These are phyloP conservation scores for Chrysomela aeneicollis DNA, from an alignment of 2,888 invertebrate species.

Conservation along the genomic window DNA sequence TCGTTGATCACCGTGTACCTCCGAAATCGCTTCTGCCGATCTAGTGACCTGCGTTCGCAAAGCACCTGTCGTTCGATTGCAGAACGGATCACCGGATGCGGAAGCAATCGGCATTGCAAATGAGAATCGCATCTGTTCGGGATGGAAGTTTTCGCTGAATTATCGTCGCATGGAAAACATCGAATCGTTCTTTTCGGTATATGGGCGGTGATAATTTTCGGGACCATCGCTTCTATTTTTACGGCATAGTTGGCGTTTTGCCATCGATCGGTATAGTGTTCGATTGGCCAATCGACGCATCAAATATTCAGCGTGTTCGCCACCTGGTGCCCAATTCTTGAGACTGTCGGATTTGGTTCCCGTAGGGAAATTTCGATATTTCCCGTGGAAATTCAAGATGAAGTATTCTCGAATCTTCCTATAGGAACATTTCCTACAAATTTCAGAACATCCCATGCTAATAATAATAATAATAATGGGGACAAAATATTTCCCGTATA, in stretches of 20 bases:
- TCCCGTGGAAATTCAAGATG: too few relatives aligned
- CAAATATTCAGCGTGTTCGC: too few relatives aligned
- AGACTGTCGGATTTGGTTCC: too few relatives aligned
- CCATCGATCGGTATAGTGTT: too few relatives aligned
- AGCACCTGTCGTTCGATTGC: conserved; percentile 28
- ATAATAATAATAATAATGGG: too few relatives aligned
- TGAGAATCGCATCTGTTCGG: conserved; percentile 40
- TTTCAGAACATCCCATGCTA: too few relatives aligned
- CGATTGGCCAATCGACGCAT: too few relatives aligned
- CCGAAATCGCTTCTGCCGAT: neutral
- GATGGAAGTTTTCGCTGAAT: conserved; percentile 37
- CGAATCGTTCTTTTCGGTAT: conserved; percentile 30
- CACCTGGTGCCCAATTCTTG: too few relatives aligned
- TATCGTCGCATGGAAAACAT: conserved; percentile 35
- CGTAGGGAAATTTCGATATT: too few relatives aligned
- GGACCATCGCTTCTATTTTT: conserved; percentile 22
- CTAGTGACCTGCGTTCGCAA: neutral
- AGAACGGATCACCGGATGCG: conserved; percentile 30
- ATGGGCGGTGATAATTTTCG: conserved; percentile 25
- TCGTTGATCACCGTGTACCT: neutral
- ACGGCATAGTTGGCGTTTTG: neutral
- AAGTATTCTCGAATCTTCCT: too few relatives aligned
- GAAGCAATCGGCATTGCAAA: conserved; percentile 44
- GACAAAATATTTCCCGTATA: too few relatives aligned
- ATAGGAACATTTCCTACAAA: too few relatives aligned